Percentiles rank a stretch among this genome's conserved stretches.
Conservation (phyloP, 2,113 vertebrate genomes). For the Gobio gobio region DNA sequence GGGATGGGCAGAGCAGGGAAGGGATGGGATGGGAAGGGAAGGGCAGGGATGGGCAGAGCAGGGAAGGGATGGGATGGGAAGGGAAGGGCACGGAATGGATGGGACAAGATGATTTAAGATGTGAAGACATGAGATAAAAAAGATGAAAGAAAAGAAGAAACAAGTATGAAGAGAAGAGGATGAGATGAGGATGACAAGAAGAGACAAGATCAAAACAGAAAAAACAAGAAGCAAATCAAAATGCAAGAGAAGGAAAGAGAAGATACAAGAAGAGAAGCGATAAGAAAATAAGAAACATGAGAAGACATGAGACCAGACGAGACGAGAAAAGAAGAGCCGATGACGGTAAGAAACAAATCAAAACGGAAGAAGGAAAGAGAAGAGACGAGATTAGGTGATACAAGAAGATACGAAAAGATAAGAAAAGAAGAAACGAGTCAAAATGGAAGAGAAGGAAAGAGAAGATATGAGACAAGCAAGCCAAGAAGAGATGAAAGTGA, state of each 20-base stretch:
- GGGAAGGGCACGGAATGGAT: too few species aligned
- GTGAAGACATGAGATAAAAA: not conserved
- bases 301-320: not conserved
- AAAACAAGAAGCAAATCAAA: not conserved
- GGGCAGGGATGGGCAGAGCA: too few species aligned
- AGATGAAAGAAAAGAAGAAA: not conserved
- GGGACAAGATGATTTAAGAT: too few species aligned
- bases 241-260: not conserved
- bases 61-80: too few species aligned
- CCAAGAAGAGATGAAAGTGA: not conserved
- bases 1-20: too few species aligned
- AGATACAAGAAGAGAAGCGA: not conserved
- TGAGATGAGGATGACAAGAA: not conserved
- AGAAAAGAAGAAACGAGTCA: not conserved
- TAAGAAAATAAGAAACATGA: not conserved
- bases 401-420: not conserved
- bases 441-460: not conserved
- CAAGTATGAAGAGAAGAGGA: not conserved
- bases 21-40: too few species aligned
- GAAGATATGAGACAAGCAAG: too few species aligned
- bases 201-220: not conserved
- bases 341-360: not conserved
- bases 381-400: not conserved
- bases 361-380: not conserved
- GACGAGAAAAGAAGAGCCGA: not conserved